These are phyloP conservation scores for Psylliodes chrysocephalus DNA, from an alignment of 2,888 invertebrate species.

Conservation along the genomic window DNA sequence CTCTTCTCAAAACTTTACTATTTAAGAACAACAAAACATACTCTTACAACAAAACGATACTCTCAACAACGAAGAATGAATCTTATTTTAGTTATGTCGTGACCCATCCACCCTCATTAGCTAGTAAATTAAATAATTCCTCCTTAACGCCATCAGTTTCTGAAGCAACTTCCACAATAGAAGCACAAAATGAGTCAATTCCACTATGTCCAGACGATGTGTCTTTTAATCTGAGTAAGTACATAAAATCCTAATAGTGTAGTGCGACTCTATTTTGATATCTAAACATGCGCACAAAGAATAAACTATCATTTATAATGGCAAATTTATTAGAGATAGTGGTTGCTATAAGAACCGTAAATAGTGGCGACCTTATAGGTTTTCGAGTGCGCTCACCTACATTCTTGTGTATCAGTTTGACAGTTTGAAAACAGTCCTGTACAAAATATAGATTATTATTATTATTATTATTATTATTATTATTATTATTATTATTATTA, in stretches of 20 bases:
- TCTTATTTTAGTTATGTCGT: constrained; percentile 44
- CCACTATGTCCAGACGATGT: constrained; percentile 70
- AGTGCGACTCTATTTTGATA: too few species aligned
- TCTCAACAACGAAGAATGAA: constrained; percentile 32
- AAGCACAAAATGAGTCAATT: constrained; percentile 39
- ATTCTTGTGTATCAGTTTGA: too few species aligned
- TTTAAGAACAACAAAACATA: constrained; percentile 45
- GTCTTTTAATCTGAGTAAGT: constrained; percentile 74
- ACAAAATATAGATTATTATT: too few species aligned
- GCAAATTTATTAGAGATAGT: too few species aligned
- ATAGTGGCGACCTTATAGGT: too few species aligned
- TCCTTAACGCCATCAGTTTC: constrained; percentile 29
- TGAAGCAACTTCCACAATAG: constrained; percentile 38
- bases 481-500: too few species aligned
- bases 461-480: too few species aligned
- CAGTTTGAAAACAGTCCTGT: too few species aligned
- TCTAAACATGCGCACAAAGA: too few species aligned
- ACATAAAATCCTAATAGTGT: constrained; percentile 11
- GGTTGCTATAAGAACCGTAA: too few species aligned
- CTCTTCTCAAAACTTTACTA: constrained; percentile 46
- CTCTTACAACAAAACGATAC: constrained; percentile 30
- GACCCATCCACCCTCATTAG: constrained; percentile 45
- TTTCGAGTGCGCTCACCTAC: too few species aligned
- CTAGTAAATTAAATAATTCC: constrained; percentile 35
- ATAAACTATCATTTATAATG: too few species aligned